phyloP scores from a whole-genome alignment of 2,113 vertebrate species.

The Notarius quadriscutis region DNA sequence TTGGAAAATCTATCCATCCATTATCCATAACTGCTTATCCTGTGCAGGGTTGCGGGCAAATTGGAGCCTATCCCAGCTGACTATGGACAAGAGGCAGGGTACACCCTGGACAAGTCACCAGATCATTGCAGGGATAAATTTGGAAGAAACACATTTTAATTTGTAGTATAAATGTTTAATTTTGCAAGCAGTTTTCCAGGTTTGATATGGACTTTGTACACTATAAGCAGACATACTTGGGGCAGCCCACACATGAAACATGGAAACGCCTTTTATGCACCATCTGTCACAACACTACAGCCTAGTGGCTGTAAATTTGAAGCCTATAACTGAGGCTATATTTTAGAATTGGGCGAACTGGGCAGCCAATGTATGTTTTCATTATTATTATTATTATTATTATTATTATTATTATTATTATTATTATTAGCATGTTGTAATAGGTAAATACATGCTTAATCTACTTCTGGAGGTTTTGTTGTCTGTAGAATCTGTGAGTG shows the following conservation, averaged over 20 bases:
- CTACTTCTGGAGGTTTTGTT: background rate
- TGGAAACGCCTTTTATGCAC: constrained; percentile 3
- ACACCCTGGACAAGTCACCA: too few species aligned
- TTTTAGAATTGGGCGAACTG: background rate
- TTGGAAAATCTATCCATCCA: too few species aligned
- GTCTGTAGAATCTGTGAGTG: background rate
- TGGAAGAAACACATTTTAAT: too few species aligned
- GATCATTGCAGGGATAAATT: too few species aligned
- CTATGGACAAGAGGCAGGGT: too few species aligned
- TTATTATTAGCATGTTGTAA: background rate
- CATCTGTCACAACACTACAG: constrained; percentile 18
- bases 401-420: background rate
- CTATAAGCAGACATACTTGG: background rate
- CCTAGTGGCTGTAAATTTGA: constrained; percentile 22
- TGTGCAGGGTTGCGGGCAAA: too few species aligned
- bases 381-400: background rate
- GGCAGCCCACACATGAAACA: background rate
- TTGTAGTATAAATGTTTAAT: too few species aligned
- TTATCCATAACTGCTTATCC: too few species aligned
- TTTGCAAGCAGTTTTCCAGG: background rate
- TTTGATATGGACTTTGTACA: background rate
- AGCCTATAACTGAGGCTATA: background rate
- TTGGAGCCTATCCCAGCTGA: too few species aligned
- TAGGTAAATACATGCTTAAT: background rate
- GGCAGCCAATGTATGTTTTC: background rate